Base-by-base conservation (phyloP, 2,113 vertebrate species). In the Pseudorasbora parva region DNA sequence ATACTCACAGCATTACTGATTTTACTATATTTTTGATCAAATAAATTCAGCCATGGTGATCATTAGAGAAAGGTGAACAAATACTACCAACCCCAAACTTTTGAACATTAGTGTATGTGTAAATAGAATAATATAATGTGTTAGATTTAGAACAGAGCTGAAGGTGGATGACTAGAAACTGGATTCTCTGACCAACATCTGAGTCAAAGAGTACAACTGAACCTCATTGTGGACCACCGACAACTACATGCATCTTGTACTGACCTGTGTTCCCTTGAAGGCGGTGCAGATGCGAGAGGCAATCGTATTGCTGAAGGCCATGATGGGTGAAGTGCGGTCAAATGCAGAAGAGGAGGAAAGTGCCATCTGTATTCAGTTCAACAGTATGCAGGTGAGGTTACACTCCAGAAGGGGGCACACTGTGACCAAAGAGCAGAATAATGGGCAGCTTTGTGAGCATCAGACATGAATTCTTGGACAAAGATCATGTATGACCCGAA, bases 281-380 rank as follows among this genome's bases (percentile, higher is more conserved):
- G 95, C 95, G 0, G 96, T 97, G 69, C 96, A 98, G 93, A 95
- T 91, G 0, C 90, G 94, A 0, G 96, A 98, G 78, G 95, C 96
- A 56, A 96, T 97, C 2, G 74, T 94, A 47, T 93, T 97, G 83
- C 95, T 97, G 75, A 96, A 96, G 86, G 95, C 95, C 12, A 96
- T 96, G 96, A 94, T 97, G 0, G 94, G 96, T 82, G 97, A 98
- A 91, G 96, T 97, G 84, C 93, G 89, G 25, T 90, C 93, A 87
- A 97, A 96, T 0, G 95, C 96, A 0, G 95, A 94, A 0, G 96
- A 97, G 78, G 96, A 98, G 71, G 96, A 96, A 88, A 94, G 89
- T 0, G 94, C 96, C 57, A 97, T 97, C 90, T 96, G 95, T 23
- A 91, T 92, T 1, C 95, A 97, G 8, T 98, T 97, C 68, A 88